Base-by-base conservation (phyloP, 2,888 invertebrate species). In the Tetramorium bicarinatum region DNA sequence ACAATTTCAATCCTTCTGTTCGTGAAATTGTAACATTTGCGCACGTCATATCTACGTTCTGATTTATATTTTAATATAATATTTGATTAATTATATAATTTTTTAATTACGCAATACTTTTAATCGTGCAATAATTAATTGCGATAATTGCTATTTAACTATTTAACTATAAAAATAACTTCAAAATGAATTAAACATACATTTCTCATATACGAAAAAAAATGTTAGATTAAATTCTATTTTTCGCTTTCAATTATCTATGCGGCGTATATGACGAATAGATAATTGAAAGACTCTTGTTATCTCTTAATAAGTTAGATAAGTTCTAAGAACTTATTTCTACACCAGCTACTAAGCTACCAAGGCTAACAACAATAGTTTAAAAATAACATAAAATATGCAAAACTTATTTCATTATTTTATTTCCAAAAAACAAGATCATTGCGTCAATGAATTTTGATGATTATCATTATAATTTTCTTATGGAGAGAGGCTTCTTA, bases 31-130 rank as follows among this genome's bases (percentile, higher is more conserved):
- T 56, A 25, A 21, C 38, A 62, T 75, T 75, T 75, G n/a, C 13
- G 15, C 11, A 18, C 21, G 9, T 74, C 15, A 74, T 44, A 59
- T 4, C 2, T 59, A 18, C 11, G 11, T 29, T 47, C 9, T 18
- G 7, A 9, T 34, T 44, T 59, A 2, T 34, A 62, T 75, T 15
- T n/a, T 47, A 21, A 62, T 38, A 3, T 21, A 34, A 62, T 61
- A 47, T 61, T 75, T 62, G 11, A 64, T 75, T 29, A 62, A 47
- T 52, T 62, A 34, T 7, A 59, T 59, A 15, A 59, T n/a, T 3
- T 29, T 61, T 47, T 34, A 29, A 56, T 72, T 41, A 3, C 52
- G 52, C 11, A 18, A 21, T 21, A 21, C 13, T 38, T 13, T 49
- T 29, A 67, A 9, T 29, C 6, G 18, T 9, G 34, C 49, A 21